These are phyloP conservation scores for Cisticola juncidis DNA, from an alignment of 2,113 vertebrate genomes.

Conservation along the genomic window DNA sequence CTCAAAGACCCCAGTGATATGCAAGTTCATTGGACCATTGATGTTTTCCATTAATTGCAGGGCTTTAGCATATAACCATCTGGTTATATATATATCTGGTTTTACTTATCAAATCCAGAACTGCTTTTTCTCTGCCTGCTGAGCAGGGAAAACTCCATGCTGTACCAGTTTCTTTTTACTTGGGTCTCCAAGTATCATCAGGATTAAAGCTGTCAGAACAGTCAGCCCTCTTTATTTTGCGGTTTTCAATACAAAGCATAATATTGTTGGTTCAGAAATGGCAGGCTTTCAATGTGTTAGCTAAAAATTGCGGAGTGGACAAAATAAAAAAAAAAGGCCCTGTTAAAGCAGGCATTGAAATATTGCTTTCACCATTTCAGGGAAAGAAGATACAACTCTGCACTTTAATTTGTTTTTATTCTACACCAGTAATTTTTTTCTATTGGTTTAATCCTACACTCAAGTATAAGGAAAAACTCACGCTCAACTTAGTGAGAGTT, in stretches of 20 bases:
- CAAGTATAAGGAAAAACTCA: neutral
- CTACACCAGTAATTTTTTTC: neutral
- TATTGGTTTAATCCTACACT: neutral
- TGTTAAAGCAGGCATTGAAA: conserved; percentile 23
- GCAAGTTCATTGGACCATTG: conserved; percentile 31
- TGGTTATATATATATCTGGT: conserved; percentile 76
- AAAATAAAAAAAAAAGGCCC: neutral
- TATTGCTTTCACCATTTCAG: conserved; percentile 11
- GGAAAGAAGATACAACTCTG: conserved; percentile 12
- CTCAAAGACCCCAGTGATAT: conserved; percentile 40
- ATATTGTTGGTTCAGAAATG: conserved; percentile 38
- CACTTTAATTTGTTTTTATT: conserved; percentile 29
- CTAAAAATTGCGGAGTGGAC: conserved; percentile 6
- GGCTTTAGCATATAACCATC: conserved; percentile 61
- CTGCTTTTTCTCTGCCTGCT: conserved; percentile 69
- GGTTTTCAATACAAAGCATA: conserved; percentile 56
- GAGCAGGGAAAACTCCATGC: conserved; percentile 55
- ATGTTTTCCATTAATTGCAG: conserved; percentile 73
- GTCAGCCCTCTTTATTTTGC: conserved; percentile 57
- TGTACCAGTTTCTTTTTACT: conserved; percentile 66
- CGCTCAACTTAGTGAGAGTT: conserved; percentile 32
- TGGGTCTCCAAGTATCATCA: conserved; percentile 37
- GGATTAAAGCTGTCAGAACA: conserved; percentile 60
- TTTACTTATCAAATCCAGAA: conserved; percentile 80
- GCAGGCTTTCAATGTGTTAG: conserved; percentile 18